A percentile compares a stretch with the other conserved stretches of the same genome.
Evolutionary conservation across 2,888 invertebrate species (phyloP).

Genomic region (Nomada goodeniana): DNA sequence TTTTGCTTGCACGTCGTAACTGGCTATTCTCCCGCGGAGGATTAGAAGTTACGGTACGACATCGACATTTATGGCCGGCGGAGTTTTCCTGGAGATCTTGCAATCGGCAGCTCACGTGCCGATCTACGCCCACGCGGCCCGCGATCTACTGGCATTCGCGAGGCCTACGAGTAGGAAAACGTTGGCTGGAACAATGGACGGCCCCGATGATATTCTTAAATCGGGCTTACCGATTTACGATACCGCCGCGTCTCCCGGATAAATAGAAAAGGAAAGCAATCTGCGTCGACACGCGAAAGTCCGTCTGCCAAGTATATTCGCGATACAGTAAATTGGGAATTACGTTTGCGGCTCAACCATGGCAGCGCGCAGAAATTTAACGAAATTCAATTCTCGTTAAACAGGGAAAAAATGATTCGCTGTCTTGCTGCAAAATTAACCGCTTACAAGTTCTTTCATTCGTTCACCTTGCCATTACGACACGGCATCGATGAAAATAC

Average conservation of each 20-base stretch:
- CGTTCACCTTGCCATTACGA: neutral
- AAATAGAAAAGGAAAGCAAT: conserved; percentile 40
- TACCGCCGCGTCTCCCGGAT: conserved; percentile 33
- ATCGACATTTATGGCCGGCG: conserved; percentile 47
- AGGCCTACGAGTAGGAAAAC: conserved; percentile 51
- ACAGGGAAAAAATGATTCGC: no score
- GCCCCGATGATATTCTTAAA: conserved; percentile 55
- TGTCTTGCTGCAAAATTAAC: no score
- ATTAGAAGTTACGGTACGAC: conserved; percentile 40
- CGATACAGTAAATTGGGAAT: neutral
- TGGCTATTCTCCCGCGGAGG: neutral
- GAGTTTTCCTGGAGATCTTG: conserved; percentile 40
- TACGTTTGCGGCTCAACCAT: no score
- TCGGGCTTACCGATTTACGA: conserved; percentile 52
- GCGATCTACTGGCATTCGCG: conserved; percentile 42
- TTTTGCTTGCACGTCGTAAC: neutral
- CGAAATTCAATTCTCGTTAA: no score
- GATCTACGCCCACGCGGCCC: conserved; percentile 58
- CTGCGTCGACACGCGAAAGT: conserved; percentile 18
- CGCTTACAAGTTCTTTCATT: neutral
- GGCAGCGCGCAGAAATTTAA: no score
- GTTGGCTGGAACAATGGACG: conserved; percentile 57
- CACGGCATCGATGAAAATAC: neutral
- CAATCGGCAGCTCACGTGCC: conserved; percentile 47
- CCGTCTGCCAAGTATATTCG: neutral